phyloP scores from a whole-genome alignment of 2,888 invertebrate species.

The Cantharis rustica region DNA sequence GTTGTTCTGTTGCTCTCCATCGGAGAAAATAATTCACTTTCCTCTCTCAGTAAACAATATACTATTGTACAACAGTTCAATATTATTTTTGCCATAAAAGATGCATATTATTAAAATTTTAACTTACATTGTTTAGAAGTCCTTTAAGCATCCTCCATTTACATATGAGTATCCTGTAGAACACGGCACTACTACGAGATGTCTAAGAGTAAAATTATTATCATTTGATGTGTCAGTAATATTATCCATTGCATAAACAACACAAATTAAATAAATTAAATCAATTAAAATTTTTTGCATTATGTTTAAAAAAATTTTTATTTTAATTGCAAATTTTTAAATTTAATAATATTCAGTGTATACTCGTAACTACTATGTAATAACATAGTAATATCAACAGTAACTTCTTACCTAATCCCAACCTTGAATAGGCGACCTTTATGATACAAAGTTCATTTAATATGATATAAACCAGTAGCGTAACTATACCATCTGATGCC shows the following conservation, averaged over 20 bases:
- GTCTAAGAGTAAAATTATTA: background rate
- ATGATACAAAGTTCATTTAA: background rate
- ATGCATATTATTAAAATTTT: background rate
- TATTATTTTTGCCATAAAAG: background rate
- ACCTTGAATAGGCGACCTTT: background rate
- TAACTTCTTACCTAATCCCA: background rate
- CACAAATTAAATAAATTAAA: background rate
- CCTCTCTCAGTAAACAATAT: too few species aligned
- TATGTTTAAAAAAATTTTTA: background rate
- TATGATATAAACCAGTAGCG: too few species aligned
- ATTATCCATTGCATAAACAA: background rate
- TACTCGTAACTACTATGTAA: background rate
- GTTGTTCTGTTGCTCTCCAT: too few species aligned
- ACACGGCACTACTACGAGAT: constrained; percentile 17
- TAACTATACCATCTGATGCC: too few species aligned
- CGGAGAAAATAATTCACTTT: too few species aligned
- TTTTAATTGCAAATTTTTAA: background rate
- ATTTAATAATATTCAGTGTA: background rate
- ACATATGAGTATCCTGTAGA: constrained; percentile 17
- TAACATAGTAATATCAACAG: background rate
- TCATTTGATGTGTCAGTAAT: background rate
- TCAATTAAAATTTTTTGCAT: background rate
- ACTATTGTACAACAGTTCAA: background rate
- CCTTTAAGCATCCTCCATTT: constrained; percentile 13
- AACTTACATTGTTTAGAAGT: constrained; percentile 2